phyloP scores from a whole-genome alignment of 2,797 vertebrate genomes.

The Neopelma chrysocephalum region DNA sequence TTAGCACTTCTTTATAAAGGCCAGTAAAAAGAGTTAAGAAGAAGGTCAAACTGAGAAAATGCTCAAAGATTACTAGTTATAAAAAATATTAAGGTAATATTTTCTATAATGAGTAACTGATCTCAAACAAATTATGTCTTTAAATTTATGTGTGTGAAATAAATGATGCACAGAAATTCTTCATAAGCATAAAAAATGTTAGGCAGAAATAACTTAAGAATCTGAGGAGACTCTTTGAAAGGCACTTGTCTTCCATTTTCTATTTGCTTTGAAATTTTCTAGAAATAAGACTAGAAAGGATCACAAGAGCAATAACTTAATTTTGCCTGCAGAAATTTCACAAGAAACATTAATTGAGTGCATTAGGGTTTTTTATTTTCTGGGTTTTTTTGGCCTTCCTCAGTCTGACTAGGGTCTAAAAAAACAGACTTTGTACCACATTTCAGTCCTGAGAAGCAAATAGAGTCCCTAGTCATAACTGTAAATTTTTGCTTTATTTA shows the following conservation, averaged over 20 bases:
- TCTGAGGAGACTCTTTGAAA: neutral
- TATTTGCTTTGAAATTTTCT: neutral
- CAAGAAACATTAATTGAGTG: neutral
- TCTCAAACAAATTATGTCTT: neutral
- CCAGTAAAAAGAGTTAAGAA: neutral
- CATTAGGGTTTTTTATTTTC: neutral
- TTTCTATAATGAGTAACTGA: neutral
- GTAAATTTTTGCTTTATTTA: neutral
- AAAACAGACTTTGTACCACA: neutral
- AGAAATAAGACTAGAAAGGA: neutral
- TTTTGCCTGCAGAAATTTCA: neutral
- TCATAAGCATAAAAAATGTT: neutral
- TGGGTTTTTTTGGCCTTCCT: rapidly evolving
- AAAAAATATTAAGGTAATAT: neutral
- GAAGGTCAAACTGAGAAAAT: neutral
- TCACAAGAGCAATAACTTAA: neutral
- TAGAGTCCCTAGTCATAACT: neutral
- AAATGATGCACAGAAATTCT: neutral
- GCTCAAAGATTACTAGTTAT: neutral
- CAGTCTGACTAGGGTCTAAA: neutral
- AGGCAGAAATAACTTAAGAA: neutral
- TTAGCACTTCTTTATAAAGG: neutral
- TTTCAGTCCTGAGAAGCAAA: neutral
- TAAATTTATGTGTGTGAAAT: neutral
- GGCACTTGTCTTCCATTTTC: neutral